Evolutionary conservation across 2,113 vertebrate species (phyloP).

Genomic region (Neotragus moschatus): DNA sequence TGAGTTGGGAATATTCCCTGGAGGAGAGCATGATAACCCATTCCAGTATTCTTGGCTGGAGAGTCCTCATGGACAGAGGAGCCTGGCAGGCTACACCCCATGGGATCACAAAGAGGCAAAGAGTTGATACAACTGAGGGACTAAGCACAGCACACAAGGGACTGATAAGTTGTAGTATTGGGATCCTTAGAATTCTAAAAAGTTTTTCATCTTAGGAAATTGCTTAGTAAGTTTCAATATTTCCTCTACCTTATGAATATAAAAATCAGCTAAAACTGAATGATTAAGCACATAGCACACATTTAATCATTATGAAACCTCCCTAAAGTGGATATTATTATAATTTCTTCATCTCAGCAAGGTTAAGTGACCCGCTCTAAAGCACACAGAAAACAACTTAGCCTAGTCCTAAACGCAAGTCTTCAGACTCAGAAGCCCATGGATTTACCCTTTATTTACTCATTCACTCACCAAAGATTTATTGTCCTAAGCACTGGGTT

Average conservation of each 20-base stretch:
- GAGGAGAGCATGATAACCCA: neutral
- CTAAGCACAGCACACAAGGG: neutral
- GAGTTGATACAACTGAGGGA: neutral
- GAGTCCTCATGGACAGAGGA: neutral
- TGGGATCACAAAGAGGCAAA: neutral
- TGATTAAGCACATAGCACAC: neutral
- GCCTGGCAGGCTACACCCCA: neutral
- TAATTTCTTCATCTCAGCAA: neutral
- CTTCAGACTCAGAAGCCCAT: neutral
- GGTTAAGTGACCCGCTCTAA: neutral
- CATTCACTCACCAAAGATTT: neutral
- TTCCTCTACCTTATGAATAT: neutral
- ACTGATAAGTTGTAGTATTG: neutral
- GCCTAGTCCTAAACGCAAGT: neutral
- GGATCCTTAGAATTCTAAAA: neutral
- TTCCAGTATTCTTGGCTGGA: neutral
- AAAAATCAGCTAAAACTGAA: neutral
- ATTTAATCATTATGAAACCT: neutral
- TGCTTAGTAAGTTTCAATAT: neutral
- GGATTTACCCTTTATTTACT: neutral
- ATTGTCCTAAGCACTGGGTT: neutral
- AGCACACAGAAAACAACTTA: neutral
- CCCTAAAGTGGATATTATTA: neutral
- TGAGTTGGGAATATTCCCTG: neutral
- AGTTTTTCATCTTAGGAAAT: neutral